These are phyloP conservation scores for Frankliniella fusca DNA, from an alignment of 2,888 invertebrate species.

Conservation along the genomic window DNA sequence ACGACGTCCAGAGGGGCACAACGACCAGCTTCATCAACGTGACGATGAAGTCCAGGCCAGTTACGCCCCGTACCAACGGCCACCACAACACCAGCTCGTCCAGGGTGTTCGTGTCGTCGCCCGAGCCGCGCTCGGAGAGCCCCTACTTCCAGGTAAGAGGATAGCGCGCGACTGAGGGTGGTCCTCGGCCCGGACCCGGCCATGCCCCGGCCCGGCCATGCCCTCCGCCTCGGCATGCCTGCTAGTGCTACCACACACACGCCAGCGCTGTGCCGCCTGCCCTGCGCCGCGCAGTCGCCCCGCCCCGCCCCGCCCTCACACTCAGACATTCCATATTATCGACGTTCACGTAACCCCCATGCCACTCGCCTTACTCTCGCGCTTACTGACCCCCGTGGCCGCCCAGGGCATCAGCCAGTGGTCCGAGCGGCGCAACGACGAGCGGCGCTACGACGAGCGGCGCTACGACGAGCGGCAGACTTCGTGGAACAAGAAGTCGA, in stretches of 20 bases:
- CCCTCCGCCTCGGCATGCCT: too few relatives aligned
- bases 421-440: conserved; percentile 58
- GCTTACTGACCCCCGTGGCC: too few relatives aligned
- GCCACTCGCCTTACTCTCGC: too few relatives aligned
- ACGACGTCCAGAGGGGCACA: conserved; percentile 55
- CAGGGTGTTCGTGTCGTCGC: conserved; percentile 54
- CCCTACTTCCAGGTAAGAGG: conserved; percentile 44
- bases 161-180: conserved; percentile 32
- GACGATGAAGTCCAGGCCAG: conserved; percentile 64
- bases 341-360: too few relatives aligned
- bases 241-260: too few relatives aligned
- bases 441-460: conserved; percentile 31
- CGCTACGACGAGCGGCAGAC: conserved; percentile 33
- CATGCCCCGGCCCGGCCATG: background rate
- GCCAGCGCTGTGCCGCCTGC: conserved; percentile 46
- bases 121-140: conserved; percentile 50
- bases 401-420: conserved; percentile 72
- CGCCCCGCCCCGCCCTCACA: background rate
- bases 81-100: conserved; percentile 51
- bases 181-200: conserved; percentile 34
- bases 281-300: conserved; percentile 48
- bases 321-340: too few relatives aligned
- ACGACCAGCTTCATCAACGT: conserved; percentile 73
- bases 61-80: conserved; percentile 46
- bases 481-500: conserved; percentile 35